phyloP scores from a whole-genome alignment of 1,140 invertebrate genomes.

The Nebria ingens region DNA sequence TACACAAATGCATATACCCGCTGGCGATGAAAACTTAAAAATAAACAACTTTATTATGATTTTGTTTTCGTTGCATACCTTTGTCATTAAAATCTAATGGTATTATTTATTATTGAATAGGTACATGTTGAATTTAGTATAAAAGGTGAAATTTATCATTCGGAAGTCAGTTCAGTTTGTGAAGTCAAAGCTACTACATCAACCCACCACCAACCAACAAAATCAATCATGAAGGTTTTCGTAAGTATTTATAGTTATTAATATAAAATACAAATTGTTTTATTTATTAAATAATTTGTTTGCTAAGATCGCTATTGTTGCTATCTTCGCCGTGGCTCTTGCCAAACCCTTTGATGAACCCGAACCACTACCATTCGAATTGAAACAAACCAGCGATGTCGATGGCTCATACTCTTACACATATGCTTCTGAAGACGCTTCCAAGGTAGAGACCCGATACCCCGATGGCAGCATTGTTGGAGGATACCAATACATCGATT shows the following conservation, averaged over 20 bases:
- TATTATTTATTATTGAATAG: no score
- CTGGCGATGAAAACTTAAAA: no score
- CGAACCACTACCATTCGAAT: background rate
- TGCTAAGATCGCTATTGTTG: background rate
- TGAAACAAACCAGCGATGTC: background rate
- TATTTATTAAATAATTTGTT: no score
- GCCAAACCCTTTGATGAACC: background rate
- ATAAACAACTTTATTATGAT: no score
- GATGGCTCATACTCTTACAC: background rate
- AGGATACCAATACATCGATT: slow-evolving; percentile 5
- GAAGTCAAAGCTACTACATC: background rate
- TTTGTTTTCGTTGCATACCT: no score
- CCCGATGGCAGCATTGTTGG: background rate
- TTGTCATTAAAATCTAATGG: no score
- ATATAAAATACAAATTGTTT: no score
- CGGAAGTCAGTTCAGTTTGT: background rate
- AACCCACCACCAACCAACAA: no score
- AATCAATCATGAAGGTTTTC: background rate
- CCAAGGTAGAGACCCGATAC: background rate
- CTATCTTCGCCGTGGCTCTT: background rate
- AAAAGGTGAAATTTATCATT: background rate
- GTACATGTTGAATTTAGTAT: background rate
- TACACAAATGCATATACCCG: no score
- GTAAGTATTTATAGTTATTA: background rate
- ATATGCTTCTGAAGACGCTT: background rate